phyloP scores from a whole-genome alignment of 1,140 invertebrate species.

The Bombus consobrinus region DNA sequence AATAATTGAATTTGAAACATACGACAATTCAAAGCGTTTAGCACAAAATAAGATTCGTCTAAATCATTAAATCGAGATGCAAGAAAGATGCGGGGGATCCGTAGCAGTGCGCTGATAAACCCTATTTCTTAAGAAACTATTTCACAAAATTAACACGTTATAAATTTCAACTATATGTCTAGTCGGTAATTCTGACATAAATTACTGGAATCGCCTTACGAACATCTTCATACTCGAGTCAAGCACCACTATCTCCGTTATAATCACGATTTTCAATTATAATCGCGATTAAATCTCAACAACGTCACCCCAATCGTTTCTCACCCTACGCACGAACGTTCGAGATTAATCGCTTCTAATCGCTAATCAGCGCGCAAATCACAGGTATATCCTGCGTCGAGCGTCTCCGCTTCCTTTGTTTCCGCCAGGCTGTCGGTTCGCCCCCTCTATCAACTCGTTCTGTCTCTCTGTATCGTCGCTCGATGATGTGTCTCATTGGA shows the following conservation, averaged over 20 bases:
- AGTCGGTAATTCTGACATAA: not conserved
- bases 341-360: slow-evolving; percentile 5
- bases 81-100: too few relatives aligned
- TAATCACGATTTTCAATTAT: not conserved
- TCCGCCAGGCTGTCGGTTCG: slow-evolving; percentile 20
- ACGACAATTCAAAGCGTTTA: not conserved
- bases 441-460: slow-evolving; percentile 26
- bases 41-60: too few relatives aligned
- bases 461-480: slow-evolving; percentile 23
- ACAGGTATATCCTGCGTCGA: slow-evolving; percentile 25
- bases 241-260: not conserved
- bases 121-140: too few relatives aligned
- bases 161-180: not conserved
- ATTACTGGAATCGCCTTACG: not conserved
- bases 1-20: not conserved
- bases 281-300: not conserved
- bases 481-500: slow-evolving; percentile 48
- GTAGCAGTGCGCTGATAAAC: too few relatives aligned
- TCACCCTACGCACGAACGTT: not conserved
- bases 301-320: not conserved
- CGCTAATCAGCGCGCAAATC: slow-evolving; percentile 31
- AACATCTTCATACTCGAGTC: not conserved
- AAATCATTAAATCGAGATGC: too few relatives aligned
- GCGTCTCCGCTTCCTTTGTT: slow-evolving; percentile 44
- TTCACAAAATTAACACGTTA: not conserved